Percentiles rank a stretch among this genome's conserved stretches.
Conservation (phyloP, 2,888 invertebrate species). For the Cordilura impudica region DNA sequence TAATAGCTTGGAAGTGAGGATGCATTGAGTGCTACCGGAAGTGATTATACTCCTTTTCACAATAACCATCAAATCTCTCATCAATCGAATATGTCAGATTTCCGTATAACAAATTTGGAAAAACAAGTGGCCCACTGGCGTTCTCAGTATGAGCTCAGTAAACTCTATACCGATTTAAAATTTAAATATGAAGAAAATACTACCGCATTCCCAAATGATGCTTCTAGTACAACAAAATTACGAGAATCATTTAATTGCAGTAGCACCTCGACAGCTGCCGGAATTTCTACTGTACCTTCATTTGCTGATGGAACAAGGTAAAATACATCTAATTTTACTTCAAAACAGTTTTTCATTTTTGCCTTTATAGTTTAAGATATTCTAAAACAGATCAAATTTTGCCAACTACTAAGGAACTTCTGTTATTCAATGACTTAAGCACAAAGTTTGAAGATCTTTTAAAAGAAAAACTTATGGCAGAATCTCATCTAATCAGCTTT, state of each 20-base stretch:
- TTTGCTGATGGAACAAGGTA: slow-evolving; percentile 66
- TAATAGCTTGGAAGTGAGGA: slow-evolving; percentile 82
- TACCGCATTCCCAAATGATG: slow-evolving; percentile 68
- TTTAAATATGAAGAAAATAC: slow-evolving; percentile 6
- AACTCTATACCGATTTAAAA: slow-evolving; percentile 73
- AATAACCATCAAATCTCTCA: slow-evolving; percentile 51
- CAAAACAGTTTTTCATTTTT: neutral
- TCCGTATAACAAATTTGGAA: slow-evolving; percentile 79
- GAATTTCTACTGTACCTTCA: slow-evolving; percentile 69
- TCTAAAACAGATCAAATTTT: slow-evolving; percentile 66
- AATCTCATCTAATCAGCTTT: slow-evolving; percentile 74
- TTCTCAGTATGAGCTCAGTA: slow-evolving; percentile 84
- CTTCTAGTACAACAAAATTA: neutral
- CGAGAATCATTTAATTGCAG: slow-evolving; percentile 62
- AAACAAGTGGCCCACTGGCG: slow-evolving; percentile 87
- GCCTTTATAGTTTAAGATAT: slow-evolving; percentile 64
- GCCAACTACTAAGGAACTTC: slow-evolving; percentile 73
- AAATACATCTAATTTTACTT: neutral
- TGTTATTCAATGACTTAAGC: slow-evolving; percentile 75
- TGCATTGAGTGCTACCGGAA: slow-evolving; percentile 79
- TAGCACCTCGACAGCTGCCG: slow-evolving; percentile 74
- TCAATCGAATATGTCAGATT: slow-evolving; percentile 69
- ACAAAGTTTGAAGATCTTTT: slow-evolving; percentile 76
- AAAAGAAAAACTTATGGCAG: slow-evolving; percentile 73
- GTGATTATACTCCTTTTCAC: slow-evolving; percentile 75